Evolutionary conservation across 2,888 invertebrate genomes (phyloP), one percentile per base, ranked within the genome.

Genomic region (Malthinus seriepunctatus): DNA sequence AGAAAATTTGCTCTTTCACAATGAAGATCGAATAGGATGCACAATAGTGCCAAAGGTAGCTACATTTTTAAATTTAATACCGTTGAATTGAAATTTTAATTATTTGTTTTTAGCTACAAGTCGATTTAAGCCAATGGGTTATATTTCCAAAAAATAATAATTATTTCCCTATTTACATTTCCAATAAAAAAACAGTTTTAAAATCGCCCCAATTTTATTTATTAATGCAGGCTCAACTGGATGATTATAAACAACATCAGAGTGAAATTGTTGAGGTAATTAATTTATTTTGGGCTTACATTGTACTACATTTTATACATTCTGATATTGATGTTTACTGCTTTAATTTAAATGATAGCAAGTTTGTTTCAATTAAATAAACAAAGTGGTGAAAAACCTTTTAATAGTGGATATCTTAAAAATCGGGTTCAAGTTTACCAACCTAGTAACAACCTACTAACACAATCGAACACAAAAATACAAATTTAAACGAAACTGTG

Each of bases 1-100:
- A 6, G 87, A 86, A 71, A 88, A 88, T 74, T 77, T 90, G 10
- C 72, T 86, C 1, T 85, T 84, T 79, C 80, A 80, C 62, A 76
- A 78, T 44, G 81, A 80, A 1, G 80, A 82, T 49, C 79, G 81
- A 55, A 77, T 82, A 63, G 81, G 82, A 4, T 83, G 84, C 66
- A 83, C 83, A 1, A 73, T 86, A 58, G 82, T 82, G 64, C 86
- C 86, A 23, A 80, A 82, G 78, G 86, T 85, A 79, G 70, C 69
- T 46, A 37, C 8, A 8, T 3, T 10, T 32, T n/a, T 23, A 10
- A 38, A 6, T 31, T 37, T 31, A n/a, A n/a, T 38, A n/a, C 5
- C 12, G n/a, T 44, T 10, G 8, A 12, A 2, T 8, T 23, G 10
- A 32, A 23, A n/a, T 32, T 42, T 35, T 23, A 10, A 34, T 14